A percentile compares a stretch with the other conserved stretches of the same genome.
phyloP scores from a whole-genome alignment of 2,797 vertebrate species.

The Hoplostethus atlanticus region DNA sequence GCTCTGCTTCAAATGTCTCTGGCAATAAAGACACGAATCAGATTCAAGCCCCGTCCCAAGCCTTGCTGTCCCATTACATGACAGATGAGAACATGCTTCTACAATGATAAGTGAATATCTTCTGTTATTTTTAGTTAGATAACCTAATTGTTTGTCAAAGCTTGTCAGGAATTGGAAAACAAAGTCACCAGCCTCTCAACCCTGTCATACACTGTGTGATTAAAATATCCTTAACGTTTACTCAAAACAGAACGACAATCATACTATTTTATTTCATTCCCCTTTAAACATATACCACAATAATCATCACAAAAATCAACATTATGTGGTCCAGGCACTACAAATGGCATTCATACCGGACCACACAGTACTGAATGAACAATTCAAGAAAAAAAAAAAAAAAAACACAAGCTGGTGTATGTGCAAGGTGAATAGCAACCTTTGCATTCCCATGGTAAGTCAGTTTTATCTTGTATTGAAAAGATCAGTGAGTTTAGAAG shows the following conservation, averaged over 20 bases:
- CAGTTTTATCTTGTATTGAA: constrained; percentile 28
- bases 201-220: background rate
- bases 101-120: background rate
- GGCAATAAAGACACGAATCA: constrained; percentile 5
- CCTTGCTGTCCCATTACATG: background rate
- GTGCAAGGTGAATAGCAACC: constrained; percentile 50
- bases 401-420: constrained; percentile 59
- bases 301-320: constrained; percentile 20
- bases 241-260: constrained; percentile 29
- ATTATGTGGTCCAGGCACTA: constrained; percentile 33
- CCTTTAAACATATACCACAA: constrained; percentile 63
- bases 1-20: constrained; percentile 8
- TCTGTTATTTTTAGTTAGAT: background rate
- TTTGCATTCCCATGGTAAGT: constrained; percentile 23
- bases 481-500: constrained; percentile 51
- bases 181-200: too few relatives aligned
- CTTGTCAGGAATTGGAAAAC: background rate
- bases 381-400: constrained; percentile 34
- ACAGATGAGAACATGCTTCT: background rate
- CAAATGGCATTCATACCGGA: constrained; percentile 34
- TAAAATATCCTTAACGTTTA: background rate
- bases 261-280: constrained; percentile 67
- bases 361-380: constrained; percentile 33
- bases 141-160: background rate
- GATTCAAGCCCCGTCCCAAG: background rate